Evolutionary conservation across 2,113 vertebrate species (phyloP).

Genomic region (Apteryx owenii): DNA sequence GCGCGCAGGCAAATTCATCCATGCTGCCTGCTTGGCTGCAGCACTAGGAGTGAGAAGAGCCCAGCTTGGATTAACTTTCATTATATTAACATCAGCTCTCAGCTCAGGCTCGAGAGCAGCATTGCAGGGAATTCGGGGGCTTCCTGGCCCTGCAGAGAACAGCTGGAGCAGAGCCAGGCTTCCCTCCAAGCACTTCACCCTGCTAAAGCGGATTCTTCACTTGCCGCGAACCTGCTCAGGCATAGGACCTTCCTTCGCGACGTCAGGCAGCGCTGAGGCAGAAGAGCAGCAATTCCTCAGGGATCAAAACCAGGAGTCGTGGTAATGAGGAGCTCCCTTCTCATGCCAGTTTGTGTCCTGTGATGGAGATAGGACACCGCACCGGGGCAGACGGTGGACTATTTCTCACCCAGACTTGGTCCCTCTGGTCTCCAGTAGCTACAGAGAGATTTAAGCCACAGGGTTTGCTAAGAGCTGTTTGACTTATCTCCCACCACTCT

Average conservation of each 20-base stretch:
- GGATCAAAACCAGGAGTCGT: not conserved
- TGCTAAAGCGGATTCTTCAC: not conserved
- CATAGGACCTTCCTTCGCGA: no score
- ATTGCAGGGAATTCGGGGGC: not conserved
- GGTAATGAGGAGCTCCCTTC: not conserved
- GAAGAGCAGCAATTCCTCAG: no score
- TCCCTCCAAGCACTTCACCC: not conserved
- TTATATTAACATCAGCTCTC: not conserved
- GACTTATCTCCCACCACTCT: not conserved
- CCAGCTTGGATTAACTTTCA: not conserved
- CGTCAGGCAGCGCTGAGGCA: not conserved
- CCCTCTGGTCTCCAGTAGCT: not conserved
- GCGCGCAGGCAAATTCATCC: not conserved
- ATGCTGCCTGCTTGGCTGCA: not conserved
- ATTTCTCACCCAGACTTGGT: not conserved
- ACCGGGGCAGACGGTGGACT: not conserved
- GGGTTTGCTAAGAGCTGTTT: not conserved
- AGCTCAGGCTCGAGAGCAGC: not conserved
- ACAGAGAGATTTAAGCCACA: not conserved
- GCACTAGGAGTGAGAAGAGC: not conserved
- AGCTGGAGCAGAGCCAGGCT: not conserved
- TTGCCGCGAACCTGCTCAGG: not conserved
- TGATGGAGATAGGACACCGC: accelerated
- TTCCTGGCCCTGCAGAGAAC: not conserved
- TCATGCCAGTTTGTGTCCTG: not conserved